Evolutionary conservation across 2,113 vertebrate genomes (phyloP).

Genomic region (Cephalopterus ornatus): DNA sequence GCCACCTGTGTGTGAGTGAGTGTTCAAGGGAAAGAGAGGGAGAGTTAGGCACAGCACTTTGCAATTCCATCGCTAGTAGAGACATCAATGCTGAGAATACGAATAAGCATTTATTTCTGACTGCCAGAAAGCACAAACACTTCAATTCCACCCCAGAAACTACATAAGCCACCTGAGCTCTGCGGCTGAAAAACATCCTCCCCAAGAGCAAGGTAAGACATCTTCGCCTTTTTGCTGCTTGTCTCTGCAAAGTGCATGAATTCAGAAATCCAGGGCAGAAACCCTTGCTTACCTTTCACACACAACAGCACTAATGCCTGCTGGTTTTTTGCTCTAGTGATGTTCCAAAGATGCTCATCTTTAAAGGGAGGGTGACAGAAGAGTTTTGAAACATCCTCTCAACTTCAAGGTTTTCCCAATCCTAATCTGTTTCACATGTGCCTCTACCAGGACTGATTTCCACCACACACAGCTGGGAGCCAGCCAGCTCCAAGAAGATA

Average conservation of each 20-base stretch:
- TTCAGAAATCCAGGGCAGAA: not conserved
- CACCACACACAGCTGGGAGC: not conserved
- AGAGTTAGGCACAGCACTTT: not conserved
- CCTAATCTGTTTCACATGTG: not conserved
- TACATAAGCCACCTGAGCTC: not conserved
- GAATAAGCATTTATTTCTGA: not conserved
- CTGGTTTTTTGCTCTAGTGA: not conserved
- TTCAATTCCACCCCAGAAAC: not conserved
- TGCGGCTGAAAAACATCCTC: not conserved
- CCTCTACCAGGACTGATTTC: not conserved
- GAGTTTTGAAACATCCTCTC: not conserved
- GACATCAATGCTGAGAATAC: not conserved
- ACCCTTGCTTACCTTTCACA: not conserved
- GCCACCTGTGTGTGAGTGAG: not conserved
- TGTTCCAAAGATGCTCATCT: not conserved
- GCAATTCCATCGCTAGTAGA: not conserved
- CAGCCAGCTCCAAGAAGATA: not conserved
- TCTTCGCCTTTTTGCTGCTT: not conserved
- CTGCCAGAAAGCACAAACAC: not conserved
- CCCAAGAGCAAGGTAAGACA: constrained; percentile 37
- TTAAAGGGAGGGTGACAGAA: not conserved
- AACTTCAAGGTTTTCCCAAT: not conserved
- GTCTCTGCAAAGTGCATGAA: not conserved
- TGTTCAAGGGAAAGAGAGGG: not conserved
- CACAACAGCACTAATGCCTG: not conserved